Percentiles rank a stretch among this genome's conserved stretches.
These are phyloP conservation scores for Ryuthela nishihirai DNA, from an alignment of 2,888 invertebrate species.

Conservation along the genomic window DNA sequence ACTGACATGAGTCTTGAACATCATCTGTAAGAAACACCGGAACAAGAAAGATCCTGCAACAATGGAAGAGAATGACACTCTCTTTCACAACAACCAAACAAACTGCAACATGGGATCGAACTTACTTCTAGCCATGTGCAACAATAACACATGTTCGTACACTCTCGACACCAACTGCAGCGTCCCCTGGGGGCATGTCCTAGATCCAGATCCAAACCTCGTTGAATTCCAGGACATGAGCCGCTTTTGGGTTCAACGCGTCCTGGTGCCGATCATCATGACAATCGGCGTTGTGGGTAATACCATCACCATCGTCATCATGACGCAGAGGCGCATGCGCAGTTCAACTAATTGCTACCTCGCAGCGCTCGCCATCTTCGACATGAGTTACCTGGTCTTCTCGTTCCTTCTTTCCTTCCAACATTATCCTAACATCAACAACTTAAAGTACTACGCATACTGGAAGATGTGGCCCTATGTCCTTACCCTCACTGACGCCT, in stretches of 20 bases:
- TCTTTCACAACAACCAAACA: too few relatives aligned
- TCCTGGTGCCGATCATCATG: constrained; percentile 62
- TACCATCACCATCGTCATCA: constrained; percentile 56
- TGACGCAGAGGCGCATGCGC: constrained; percentile 63
- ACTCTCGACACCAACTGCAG: too few relatives aligned
- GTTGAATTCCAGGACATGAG: constrained; percentile 19
- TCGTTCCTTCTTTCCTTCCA: constrained; percentile 61
- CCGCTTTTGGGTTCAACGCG: constrained; percentile 56
- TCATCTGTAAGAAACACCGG: too few relatives aligned
- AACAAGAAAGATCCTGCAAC: too few relatives aligned
- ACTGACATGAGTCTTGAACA: too few relatives aligned
- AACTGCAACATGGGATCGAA: too few relatives aligned
- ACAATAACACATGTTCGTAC: too few relatives aligned
- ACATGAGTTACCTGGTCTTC: constrained; percentile 65
- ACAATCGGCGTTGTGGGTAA: constrained; percentile 67
- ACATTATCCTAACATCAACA: constrained; percentile 59
- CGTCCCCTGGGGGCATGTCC: too few relatives aligned
- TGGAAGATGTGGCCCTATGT: constrained; percentile 60
- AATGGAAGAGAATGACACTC: too few relatives aligned
- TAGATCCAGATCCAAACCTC: neutral
- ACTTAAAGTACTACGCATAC: constrained; percentile 55
- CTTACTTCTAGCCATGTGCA: too few relatives aligned
- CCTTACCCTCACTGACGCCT: constrained; percentile 64
- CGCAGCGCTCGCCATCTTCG: constrained; percentile 67
- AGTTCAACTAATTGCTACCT: constrained; percentile 71